A percentile compares a stretch with the other conserved stretches of the same genome.
Conservation (phyloP, 2,797 vertebrate species). For the Catamblyrhynchus diadema region DNA sequence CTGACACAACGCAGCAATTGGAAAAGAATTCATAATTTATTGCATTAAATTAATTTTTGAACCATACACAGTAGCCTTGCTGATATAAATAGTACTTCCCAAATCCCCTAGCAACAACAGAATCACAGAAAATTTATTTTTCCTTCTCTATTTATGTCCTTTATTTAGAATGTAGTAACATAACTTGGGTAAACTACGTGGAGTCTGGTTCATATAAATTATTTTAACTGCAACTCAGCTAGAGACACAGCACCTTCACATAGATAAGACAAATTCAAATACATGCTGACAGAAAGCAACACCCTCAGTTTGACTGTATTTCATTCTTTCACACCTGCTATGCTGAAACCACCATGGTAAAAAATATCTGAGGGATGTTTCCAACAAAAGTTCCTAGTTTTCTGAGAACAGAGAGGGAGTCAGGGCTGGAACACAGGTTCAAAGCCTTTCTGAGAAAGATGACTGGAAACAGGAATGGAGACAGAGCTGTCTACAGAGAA, state of each 20-base stretch:
- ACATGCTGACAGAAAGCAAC: neutral
- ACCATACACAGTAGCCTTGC: neutral
- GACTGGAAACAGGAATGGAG: neutral
- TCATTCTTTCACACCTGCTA: neutral
- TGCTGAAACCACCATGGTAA: neutral
- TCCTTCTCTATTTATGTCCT: neutral
- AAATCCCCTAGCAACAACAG: neutral
- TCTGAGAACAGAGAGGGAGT: neutral
- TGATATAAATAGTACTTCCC: neutral
- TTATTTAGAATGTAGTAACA: neutral
- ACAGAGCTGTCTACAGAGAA: neutral
- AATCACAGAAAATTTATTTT: neutral
- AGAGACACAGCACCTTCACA: neutral
- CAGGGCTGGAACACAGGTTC: neutral
- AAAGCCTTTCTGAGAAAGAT: neutral
- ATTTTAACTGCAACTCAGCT: neutral
- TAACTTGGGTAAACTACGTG: rapidly evolving
- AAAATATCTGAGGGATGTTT: neutral
- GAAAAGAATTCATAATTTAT: neutral
- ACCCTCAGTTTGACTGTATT: neutral
- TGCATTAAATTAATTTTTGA: neutral
- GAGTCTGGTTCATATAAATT: neutral
- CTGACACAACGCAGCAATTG: rapidly evolving
- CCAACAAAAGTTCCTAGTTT: neutral
- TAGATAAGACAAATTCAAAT: neutral